Conservation (phyloP, 2,113 vertebrate genomes). For the Urocitellus parryii region DNA sequence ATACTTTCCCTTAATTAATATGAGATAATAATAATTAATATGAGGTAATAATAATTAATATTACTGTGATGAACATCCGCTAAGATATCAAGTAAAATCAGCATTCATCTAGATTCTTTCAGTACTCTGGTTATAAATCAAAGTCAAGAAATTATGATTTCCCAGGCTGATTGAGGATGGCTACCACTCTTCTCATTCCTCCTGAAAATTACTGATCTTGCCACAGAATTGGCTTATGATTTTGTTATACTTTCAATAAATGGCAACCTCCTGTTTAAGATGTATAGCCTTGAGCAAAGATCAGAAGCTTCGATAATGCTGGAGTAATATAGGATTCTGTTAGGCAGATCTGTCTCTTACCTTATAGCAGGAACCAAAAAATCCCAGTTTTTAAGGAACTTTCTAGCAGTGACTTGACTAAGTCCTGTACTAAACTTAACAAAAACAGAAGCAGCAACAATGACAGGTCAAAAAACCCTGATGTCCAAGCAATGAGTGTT, state of each 20-base stretch:
- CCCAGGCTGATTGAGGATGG: background rate
- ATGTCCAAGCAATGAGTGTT: background rate
- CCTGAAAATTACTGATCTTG: background rate
- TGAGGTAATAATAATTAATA: background rate
- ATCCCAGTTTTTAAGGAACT: background rate
- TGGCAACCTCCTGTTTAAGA: background rate
- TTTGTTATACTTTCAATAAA: background rate
- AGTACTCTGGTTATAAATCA: background rate
- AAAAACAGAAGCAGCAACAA: background rate
- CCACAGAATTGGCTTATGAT: background rate
- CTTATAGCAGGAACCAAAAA: background rate
- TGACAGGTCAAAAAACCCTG: accelerated
- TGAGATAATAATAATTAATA: background rate
- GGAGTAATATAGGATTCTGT: background rate
- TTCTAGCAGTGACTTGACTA: background rate
- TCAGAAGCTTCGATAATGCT: background rate
- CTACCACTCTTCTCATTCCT: background rate
- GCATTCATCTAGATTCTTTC: background rate
- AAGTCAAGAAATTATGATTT: background rate
- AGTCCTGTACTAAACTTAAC: background rate
- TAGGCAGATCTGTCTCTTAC: background rate
- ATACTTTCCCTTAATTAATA: background rate
- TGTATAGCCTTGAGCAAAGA: background rate
- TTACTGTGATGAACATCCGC: background rate
- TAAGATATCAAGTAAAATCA: background rate